Conservation (phyloP, 1,140 invertebrate genomes). For the fruit fly (Drosophila melanogaster) region DNA sequence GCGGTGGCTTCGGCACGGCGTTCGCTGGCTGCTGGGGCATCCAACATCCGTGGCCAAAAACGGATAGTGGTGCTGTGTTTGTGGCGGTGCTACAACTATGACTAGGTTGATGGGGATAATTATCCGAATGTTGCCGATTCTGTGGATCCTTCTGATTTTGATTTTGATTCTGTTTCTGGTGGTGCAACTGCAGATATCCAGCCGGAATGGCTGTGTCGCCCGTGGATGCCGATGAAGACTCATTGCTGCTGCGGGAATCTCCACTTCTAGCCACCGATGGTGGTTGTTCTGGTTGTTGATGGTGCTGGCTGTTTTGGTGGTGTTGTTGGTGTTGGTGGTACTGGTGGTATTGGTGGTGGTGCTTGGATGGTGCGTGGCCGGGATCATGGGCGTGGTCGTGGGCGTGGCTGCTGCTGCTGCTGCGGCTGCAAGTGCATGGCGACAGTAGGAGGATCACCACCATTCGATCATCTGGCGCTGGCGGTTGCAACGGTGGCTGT, state of each 20-base stretch:
- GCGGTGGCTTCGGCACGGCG: slow-evolving; percentile 74
- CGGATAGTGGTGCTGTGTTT: slow-evolving; percentile 15
- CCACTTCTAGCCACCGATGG: slow-evolving; percentile 19
- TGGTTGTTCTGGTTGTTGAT: slow-evolving; percentile 1
- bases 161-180: slow-evolving; percentile 9
- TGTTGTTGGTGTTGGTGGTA: slow-evolving; percentile 18
- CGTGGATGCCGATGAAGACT: slow-evolving; percentile 69
- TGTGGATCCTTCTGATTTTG: neutral
- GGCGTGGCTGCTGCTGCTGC: slow-evolving; percentile 63
- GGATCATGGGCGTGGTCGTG: slow-evolving; percentile 33
- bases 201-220: slow-evolving; percentile 74
- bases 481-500: slow-evolving; percentile 33
- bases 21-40: slow-evolving; percentile 41
- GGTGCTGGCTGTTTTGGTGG: neutral
- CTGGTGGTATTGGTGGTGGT: slow-evolving; percentile 21
- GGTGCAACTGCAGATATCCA: slow-evolving; percentile 46
- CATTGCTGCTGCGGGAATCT: slow-evolving; percentile 47
- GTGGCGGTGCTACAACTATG: slow-evolving; percentile 58
- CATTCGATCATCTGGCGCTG: slow-evolving; percentile 84
- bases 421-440: slow-evolving; percentile 78
- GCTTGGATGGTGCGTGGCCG: slow-evolving; percentile 28
- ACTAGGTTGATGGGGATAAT: slow-evolving; percentile 59
- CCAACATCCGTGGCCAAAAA: slow-evolving; percentile 14
- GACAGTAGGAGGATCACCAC: slow-evolving; percentile 84
- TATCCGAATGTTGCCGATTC: slow-evolving; percentile 1